Evolutionary conservation across 2,797 vertebrate species (phyloP).

Genomic region (Microhierax caerulescens): DNA sequence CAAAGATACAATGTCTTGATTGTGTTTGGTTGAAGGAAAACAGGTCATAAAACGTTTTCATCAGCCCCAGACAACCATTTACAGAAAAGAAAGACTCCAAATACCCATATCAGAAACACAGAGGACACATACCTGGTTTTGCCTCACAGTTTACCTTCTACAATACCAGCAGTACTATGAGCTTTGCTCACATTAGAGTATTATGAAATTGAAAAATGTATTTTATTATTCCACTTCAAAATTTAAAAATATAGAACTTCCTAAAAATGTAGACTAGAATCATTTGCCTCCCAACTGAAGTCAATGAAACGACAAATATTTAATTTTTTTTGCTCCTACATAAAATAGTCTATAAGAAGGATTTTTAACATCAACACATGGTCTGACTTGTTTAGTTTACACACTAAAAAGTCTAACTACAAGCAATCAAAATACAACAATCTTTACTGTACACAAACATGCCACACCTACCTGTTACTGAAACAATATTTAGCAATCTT

Average conservation of each 20-base stretch:
- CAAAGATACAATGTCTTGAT: background rate
- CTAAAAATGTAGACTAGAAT: background rate
- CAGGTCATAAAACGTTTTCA: background rate
- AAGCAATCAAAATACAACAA: background rate
- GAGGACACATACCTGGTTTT: background rate
- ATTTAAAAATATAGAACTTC: background rate
- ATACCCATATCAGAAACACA: background rate
- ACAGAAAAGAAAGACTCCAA: background rate
- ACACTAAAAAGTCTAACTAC: background rate
- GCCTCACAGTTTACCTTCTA: background rate
- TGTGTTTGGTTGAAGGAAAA: background rate
- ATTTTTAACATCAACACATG: background rate
- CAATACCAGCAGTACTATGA: background rate
- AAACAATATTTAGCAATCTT: slow-evolving; percentile 94
- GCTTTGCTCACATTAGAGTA: background rate
- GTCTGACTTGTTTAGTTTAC: background rate
- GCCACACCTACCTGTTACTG: slow-evolving; percentile 85
- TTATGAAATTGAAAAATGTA: background rate
- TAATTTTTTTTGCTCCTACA: background rate
- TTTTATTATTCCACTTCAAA: background rate
- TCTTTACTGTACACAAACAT: background rate
- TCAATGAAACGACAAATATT: background rate
- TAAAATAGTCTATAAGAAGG: background rate
- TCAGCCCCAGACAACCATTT: background rate
- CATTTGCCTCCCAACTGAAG: background rate